Evolutionary conservation across 2,888 invertebrate species (phyloP), one percentile per base, ranked within the genome.

Genomic region (Tethea ocularis): DNA sequence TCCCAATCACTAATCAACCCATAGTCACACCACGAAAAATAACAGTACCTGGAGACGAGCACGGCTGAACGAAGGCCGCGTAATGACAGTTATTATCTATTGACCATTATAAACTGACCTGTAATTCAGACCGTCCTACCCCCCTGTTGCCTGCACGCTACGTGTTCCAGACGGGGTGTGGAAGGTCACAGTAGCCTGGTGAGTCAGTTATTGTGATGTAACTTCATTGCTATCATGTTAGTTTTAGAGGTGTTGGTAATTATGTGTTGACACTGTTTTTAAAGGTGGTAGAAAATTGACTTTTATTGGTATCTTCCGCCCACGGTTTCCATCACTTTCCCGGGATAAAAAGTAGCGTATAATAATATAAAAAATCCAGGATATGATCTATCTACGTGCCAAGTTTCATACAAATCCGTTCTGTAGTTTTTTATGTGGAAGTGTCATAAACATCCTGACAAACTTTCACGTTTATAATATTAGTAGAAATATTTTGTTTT

Each of bases 51-150:
- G 72, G 66, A 75, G 75, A 77, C 60, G 72, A 62, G 66, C 61
- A 61, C 66, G 58, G 65, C 52, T 46, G 46, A 38, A 41, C 63
- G 83, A 86, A 88, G 88, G 88, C 72, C 87, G 71, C 73, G 62
- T 88, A 85, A 89, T 88, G 75, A 79, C 84, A 60, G 75, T 72
- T 74, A 87, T 88, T 88, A 86, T 70, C 61, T 66, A 68, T 59
- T 62, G 62, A 22, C 77, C 76, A 75, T 52, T 58, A 54, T 57
- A 67, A 58, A 22, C 52, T 62, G 73, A 76, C 55, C 74, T 64
- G 64, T 57, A 38, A 2, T 17, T 11, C 33, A 3, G 57, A 61
- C 13, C 51, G 15, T 38, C 38, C 60, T 51, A 8, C 3, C 13
- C 52, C 24, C 52, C 17, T 15, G 1, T 7, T 17, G 17, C n/a